Conservation (phyloP, 2,113 vertebrate species). For the Gorsachius goisagi region DNA sequence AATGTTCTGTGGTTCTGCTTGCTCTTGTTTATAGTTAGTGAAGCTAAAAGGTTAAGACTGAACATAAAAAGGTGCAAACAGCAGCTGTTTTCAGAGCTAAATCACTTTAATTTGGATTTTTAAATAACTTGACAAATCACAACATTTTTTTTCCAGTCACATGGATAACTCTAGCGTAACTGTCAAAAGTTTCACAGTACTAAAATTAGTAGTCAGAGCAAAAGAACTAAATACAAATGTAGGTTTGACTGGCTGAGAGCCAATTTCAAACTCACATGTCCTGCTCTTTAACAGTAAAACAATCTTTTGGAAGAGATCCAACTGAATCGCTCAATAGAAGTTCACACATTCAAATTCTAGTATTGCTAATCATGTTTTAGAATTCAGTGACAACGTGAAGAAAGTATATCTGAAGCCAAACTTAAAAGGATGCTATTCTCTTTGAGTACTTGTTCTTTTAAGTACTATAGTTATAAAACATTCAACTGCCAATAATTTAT, state of each 20-base stretch:
- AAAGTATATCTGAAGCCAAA: conserved; percentile 13
- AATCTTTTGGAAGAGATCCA: conserved; percentile 55
- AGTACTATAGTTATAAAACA: conserved; percentile 26
- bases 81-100: neutral
- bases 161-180: neutral
- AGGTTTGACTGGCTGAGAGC: neutral
- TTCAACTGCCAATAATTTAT: conserved; percentile 39
- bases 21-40: neutral
- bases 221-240: conserved; percentile 9
- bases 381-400: conserved; percentile 56
- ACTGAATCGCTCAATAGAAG: neutral
- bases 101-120: neutral
- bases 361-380: conserved; percentile 21
- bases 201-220: conserved; percentile 58
- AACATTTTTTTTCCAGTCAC: neutral
- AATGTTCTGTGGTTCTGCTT: neutral
- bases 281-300: conserved; percentile 40
- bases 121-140: neutral
- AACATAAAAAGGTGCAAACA: neutral
- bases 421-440: conserved; percentile 15
- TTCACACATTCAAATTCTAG: conserved; percentile 31
- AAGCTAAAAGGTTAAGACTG: neutral
- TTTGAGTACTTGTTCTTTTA: conserved; percentile 34
- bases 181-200: conserved; percentile 46
- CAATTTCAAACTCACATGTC: conserved; percentile 25